These are phyloP conservation scores for Pardalotus punctatus DNA, from an alignment of 2,113 vertebrate species.

Conservation along the genomic window DNA sequence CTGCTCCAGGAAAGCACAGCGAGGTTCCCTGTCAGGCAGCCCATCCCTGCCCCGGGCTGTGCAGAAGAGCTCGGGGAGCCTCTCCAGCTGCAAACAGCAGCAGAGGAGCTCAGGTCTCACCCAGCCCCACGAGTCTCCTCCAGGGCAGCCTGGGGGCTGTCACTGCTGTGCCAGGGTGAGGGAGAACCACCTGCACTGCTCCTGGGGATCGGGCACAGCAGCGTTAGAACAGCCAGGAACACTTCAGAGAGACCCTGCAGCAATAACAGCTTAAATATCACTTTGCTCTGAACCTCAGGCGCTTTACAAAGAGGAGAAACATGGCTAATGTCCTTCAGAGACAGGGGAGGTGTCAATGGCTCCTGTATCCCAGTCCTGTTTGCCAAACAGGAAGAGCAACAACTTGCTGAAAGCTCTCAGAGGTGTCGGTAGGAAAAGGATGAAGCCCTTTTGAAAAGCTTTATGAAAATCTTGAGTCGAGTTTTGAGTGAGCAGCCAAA, in stretches of 20 bases:
- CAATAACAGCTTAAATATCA: not conserved
- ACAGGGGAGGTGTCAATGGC: not conserved
- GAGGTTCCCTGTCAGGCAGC: not conserved
- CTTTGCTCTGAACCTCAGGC: not conserved
- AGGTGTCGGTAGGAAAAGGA: not conserved
- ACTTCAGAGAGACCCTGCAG: not conserved
- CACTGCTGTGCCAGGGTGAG: no score
- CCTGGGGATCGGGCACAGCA: not conserved
- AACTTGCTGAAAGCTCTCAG: not conserved
- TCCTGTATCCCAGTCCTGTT: not conserved
- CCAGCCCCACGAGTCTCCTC: not conserved
- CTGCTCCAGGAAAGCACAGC: not conserved
- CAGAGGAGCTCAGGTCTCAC: not conserved
- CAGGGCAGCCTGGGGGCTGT: not conserved
- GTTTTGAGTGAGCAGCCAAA: not conserved
- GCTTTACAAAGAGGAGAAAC: not conserved
- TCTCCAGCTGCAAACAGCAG: not conserved
- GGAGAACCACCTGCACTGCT: not conserved
- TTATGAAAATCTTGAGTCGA: not conserved
- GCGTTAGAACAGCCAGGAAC: accelerated
- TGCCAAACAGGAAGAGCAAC: not conserved
- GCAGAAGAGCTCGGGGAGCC: not conserved
- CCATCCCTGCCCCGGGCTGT: not conserved
- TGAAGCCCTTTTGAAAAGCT: not conserved
- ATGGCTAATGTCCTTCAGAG: not conserved